These are phyloP conservation scores for Xanthia icteritia DNA, from an alignment of 2,888 invertebrate species.

Conservation along the genomic window DNA sequence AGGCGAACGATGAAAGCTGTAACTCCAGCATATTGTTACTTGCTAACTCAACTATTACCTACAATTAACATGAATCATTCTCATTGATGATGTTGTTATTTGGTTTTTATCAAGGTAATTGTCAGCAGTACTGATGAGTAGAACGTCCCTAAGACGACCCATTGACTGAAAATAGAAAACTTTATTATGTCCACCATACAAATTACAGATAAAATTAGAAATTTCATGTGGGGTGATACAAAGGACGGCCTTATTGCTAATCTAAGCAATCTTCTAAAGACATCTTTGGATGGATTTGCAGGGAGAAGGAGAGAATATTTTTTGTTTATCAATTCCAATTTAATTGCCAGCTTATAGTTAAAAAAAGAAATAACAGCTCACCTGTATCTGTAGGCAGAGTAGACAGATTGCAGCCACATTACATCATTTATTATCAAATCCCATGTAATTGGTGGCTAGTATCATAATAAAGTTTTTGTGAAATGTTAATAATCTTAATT, in stretches of 20 bases:
- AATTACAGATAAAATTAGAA: not conserved
- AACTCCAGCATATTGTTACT: not conserved
- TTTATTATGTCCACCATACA: not conserved
- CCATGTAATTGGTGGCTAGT: not conserved
- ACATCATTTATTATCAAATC: not conserved
- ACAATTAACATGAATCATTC: not conserved
- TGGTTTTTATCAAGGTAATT: not conserved
- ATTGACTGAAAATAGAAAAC: not conserved
- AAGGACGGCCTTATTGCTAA: not conserved
- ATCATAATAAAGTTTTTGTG: no score
- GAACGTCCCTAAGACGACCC: no score
- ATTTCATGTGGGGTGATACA: not conserved
- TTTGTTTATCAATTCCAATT: not conserved
- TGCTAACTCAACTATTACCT: constrained; percentile 18
- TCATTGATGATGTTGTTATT: not conserved
- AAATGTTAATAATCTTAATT: no score
- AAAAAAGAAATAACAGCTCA: not conserved
- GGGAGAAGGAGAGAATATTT: not conserved
- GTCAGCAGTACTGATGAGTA: no score
- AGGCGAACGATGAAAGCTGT: constrained; percentile 31
- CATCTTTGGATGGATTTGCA: not conserved
- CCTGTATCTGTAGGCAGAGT: not conserved
- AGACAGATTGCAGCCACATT: not conserved
- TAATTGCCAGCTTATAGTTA: not conserved
- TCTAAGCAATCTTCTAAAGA: not conserved